phyloP scores from a whole-genome alignment of 2,797 vertebrate species.

The Pantherophis alleghaniensis region DNA sequence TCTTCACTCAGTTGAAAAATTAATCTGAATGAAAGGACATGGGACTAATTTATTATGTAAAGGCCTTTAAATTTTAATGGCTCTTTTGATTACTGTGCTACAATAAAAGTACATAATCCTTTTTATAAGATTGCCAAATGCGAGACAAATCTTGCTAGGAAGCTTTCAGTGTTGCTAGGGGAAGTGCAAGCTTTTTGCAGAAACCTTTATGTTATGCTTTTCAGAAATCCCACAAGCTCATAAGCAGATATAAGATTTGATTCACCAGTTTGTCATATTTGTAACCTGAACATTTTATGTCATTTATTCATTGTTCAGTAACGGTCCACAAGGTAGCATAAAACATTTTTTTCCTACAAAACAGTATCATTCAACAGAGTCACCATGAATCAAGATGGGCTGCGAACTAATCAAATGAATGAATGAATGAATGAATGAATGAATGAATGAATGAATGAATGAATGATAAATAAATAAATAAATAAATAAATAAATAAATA shows the following conservation, averaged over 20 bases:
- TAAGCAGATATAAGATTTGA: background rate
- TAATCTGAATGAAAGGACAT: background rate
- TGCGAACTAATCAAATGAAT: background rate
- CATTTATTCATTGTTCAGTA: background rate
- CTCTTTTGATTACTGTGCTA: background rate
- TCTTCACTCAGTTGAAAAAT: background rate
- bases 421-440: background rate
- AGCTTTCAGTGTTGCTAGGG: background rate
- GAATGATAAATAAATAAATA: too few species aligned
- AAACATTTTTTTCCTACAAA: background rate
- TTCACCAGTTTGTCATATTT: background rate
- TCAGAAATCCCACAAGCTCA: background rate
- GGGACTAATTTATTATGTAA: background rate
- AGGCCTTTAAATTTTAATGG: background rate
- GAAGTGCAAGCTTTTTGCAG: background rate
- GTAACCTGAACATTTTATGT: background rate
- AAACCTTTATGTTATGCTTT: background rate
- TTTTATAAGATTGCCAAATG: slow-evolving; percentile 1
- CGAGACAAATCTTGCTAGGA: background rate
- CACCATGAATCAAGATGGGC: background rate
- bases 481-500: too few species aligned
- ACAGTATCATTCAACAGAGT: background rate
- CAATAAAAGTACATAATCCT: background rate
- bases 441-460: too few species aligned
- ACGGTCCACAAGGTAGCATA: background rate